Percentiles rank a stretch among this genome's conserved stretches.
phyloP scores from a whole-genome alignment of 2,888 invertebrate genomes.

The Drosophila subquinaria region DNA sequence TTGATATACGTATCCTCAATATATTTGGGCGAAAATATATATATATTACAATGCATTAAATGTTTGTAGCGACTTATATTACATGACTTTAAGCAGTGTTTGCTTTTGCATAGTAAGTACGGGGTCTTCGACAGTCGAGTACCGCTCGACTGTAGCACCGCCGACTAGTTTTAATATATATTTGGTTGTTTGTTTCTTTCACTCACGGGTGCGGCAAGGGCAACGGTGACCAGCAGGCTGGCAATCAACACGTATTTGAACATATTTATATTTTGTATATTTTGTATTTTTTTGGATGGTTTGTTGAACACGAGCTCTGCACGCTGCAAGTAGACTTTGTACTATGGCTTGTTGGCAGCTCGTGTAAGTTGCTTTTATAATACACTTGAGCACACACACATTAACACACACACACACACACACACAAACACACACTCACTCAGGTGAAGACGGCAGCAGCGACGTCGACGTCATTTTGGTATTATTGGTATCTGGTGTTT shows the following conservation, averaged over 20 bases:
- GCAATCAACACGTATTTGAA: constrained; percentile 82
- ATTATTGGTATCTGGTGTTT: constrained; percentile 26
- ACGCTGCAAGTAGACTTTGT: constrained; percentile 83
- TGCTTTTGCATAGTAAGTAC: no score
- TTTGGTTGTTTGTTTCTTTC: constrained; percentile 36
- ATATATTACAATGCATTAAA: no score
- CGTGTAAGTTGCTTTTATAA: constrained; percentile 79
- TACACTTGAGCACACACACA: constrained; percentile 72
- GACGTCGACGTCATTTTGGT: constrained; percentile 49
- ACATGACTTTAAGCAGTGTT: no score
- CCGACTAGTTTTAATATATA: not conserved
- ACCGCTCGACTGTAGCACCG: no score
- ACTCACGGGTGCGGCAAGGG: constrained; percentile 84
- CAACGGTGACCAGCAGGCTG: constrained; percentile 78
- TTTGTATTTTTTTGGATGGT: constrained; percentile 3
- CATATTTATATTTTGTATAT: constrained; percentile 53
- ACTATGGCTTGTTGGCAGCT: constrained; percentile 78
- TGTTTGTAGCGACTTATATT: no score
- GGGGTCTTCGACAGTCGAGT: no score
- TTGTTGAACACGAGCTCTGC: constrained; percentile 63
- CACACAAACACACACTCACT: not conserved
- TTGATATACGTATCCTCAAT: no score
- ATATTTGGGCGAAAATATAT: no score
- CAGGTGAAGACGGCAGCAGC: constrained; percentile 18
- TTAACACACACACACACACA: constrained; percentile 14